Conservation (phyloP, 2,797 vertebrate genomes). For the Melanotaenia trifasciata region DNA sequence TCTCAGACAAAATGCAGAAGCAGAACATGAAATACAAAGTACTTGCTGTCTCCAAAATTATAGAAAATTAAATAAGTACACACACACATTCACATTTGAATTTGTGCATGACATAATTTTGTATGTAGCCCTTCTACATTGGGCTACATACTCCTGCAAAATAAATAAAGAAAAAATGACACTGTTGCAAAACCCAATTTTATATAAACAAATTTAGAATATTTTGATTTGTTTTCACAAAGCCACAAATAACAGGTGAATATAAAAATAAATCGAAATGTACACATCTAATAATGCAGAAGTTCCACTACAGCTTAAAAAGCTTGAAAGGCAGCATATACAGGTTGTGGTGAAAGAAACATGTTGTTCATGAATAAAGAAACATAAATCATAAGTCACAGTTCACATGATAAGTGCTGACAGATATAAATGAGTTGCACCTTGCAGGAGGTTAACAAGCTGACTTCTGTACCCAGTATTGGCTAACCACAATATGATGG, state of each 20-base stretch:
- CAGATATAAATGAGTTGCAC: constrained; percentile 49
- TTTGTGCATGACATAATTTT: neutral
- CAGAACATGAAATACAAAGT: too few relatives aligned
- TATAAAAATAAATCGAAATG: neutral
- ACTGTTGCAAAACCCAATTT: neutral
- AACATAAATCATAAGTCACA: constrained; percentile 58
- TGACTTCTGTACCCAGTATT: constrained; percentile 62
- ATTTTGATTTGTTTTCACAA: neutral
- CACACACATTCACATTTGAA: neutral
- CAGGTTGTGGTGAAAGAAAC: constrained; percentile 12
- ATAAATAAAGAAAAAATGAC: neutral
- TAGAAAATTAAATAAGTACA: too few relatives aligned
- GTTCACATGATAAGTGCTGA: constrained; percentile 53
- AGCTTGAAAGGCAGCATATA: constrained; percentile 19
- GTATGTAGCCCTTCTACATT: neutral
- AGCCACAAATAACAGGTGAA: neutral
- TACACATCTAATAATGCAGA: neutral
- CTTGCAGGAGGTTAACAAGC: constrained; percentile 61
- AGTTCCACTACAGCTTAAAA: neutral
- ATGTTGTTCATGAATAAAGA: constrained; percentile 31
- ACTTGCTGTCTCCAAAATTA: too few relatives aligned
- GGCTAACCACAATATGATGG: constrained; percentile 44
- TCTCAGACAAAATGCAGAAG: too few relatives aligned
- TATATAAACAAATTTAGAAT: too few relatives aligned
- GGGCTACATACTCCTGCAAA: neutral